Evolutionary conservation across 2,797 vertebrate genomes (phyloP).

Genomic region (Saguinus oedipus): DNA sequence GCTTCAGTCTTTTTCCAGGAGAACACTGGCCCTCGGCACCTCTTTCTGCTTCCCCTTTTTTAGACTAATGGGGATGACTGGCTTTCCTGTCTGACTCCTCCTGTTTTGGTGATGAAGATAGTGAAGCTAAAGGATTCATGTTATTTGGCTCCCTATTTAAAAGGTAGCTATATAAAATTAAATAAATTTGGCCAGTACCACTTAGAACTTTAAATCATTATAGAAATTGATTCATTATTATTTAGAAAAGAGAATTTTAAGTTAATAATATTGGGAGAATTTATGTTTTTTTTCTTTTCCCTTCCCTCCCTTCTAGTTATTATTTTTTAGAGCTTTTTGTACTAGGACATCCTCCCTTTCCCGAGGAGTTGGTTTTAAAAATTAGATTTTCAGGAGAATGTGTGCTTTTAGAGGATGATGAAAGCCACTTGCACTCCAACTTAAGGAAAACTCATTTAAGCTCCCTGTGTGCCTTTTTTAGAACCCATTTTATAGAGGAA

Average conservation of each 20-base stretch:
- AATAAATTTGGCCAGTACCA: not conserved
- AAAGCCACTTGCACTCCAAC: too few relatives aligned
- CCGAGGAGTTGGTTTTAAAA: not conserved
- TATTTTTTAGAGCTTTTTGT: not conserved
- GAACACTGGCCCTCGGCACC: rapidly evolving
- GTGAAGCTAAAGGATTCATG: not conserved
- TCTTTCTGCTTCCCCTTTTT: not conserved
- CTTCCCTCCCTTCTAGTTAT: not conserved
- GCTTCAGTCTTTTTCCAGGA: not conserved
- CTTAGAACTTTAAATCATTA: not conserved
- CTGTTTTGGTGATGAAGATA: not conserved
- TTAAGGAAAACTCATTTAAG: not conserved
- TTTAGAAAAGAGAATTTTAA: not conserved
- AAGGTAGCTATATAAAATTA: not conserved
- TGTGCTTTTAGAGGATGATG: not conserved
- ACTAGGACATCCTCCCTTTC: not conserved
- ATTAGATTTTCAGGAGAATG: not conserved
- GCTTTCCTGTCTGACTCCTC: not conserved
- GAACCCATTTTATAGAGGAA: not conserved
- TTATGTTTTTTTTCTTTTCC: not conserved
- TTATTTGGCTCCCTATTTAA: not conserved
- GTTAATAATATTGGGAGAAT: not conserved
- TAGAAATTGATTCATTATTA: not conserved
- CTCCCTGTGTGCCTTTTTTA: not conserved
- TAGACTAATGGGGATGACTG: too few relatives aligned